Evolutionary conservation across 2,113 vertebrate species (phyloP), one percentile per base, ranked within the genome.

Genomic region (Amphiprion ocellaris): DNA sequence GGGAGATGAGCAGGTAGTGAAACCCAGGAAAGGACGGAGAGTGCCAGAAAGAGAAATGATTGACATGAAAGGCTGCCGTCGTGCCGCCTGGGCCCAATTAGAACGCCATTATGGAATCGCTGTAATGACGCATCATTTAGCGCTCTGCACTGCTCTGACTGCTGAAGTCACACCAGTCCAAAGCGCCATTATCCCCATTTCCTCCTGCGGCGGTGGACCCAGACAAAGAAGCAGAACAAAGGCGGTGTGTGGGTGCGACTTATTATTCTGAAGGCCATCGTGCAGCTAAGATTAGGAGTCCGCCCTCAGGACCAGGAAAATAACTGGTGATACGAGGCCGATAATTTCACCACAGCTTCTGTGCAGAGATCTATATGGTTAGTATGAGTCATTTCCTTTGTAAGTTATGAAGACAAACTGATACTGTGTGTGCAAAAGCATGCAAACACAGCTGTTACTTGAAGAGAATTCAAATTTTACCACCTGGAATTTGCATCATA

Each of bases 51-150:
- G 68, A 84, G 55, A 81, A 62, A 85, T 91, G 88, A 93, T 84
- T 87, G 82, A 86, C 59, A 62, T 83, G 58, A 87, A 91, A 84
- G 24, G 54, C 69, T 68, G 74, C 71, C 10, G 70, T 78, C 16
- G 7, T 49, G 67, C 79, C 56, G 55, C 77, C 70, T 66, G 76
- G 71, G 83, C 68, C 78, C 87, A 90, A 92, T 92, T 91, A 90
- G 24, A 87, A 73, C n/a, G 4, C 78, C 81, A 90, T 93, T 90
- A 92, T 83, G 85, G 79, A 86, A 87, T 83, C 10, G 62, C 79
- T 79, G 59, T 92, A 89, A 90, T 91, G 90, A 80, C 41, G 61
- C 79, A 83, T 85, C 77, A 89, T 89, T 90, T 84, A 83, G 83
- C 50, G 17, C 1, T 60, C 70, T 41, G 69, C 82, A 56, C 74